Evolutionary conservation across 2,113 vertebrate genomes (phyloP).

Genomic region (Cynocephalus volans): DNA sequence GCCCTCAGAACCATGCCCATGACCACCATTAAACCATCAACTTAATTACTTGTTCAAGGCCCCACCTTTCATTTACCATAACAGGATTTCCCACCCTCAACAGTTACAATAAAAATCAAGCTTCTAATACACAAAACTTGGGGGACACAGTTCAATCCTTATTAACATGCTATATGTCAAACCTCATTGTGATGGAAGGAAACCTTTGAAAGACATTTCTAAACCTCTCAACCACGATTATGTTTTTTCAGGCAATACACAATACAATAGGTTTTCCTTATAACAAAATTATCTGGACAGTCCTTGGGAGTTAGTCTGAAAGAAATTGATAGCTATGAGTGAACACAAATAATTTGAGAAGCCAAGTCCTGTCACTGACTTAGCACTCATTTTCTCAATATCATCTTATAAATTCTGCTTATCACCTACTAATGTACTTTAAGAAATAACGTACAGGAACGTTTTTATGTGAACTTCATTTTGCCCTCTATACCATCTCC

Average conservation of each 20-base stretch:
- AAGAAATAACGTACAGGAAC: neutral
- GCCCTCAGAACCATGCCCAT: too few relatives aligned
- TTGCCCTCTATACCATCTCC: neutral
- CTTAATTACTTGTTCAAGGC: too few relatives aligned
- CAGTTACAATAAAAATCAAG: too few relatives aligned
- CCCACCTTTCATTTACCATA: too few relatives aligned
- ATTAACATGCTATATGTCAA: neutral
- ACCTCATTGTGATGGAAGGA: neutral
- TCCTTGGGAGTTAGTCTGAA: conserved; percentile 18
- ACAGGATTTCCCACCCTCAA: too few relatives aligned
- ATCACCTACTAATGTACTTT: neutral
- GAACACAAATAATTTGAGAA: conserved; percentile 9
- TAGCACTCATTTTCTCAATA: neutral
- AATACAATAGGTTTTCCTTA: neutral
- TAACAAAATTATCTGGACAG: neutral
- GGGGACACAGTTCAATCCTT: too few relatives aligned
- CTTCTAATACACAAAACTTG: too few relatives aligned
- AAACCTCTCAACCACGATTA: neutral
- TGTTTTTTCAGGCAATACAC: neutral
- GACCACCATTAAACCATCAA: too few relatives aligned
- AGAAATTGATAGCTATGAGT: neutral
- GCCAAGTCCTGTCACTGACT: neutral
- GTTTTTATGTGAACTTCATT: neutral
- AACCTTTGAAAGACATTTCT: conserved; percentile 39
- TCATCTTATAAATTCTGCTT: neutral